phyloP scores from a whole-genome alignment of 2,113 vertebrate species.

The Hemibagrus wyckioides region DNA sequence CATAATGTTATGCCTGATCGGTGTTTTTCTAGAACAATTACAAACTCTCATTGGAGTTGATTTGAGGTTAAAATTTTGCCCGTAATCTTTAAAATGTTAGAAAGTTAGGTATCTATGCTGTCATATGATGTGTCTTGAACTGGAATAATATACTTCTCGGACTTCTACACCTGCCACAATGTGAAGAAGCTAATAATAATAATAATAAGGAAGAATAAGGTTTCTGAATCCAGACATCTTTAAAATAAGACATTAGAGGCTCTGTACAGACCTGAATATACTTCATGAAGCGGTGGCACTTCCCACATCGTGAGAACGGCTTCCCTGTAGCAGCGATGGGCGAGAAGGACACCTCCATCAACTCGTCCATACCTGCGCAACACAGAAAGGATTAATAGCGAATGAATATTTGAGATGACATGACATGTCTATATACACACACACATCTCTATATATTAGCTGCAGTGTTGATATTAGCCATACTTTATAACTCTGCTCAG shows the following conservation, averaged over 20 bases:
- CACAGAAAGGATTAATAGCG: background rate
- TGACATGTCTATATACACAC: background rate
- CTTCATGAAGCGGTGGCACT: slow-evolving; percentile 98
- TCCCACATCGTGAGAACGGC: slow-evolving; percentile 94
- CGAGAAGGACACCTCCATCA: slow-evolving; percentile 98
- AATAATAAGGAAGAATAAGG: too few relatives aligned
- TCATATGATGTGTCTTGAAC: too few relatives aligned
- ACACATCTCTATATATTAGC: background rate
- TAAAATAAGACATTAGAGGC: background rate
- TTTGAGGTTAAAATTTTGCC: too few relatives aligned
- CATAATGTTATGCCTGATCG: too few relatives aligned
- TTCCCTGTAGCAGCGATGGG: slow-evolving; percentile 92
- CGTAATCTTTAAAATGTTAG: too few relatives aligned
- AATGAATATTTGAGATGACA: background rate
- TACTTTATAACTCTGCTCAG: too few relatives aligned
- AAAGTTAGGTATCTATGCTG: too few relatives aligned
- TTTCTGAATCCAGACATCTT: background rate
- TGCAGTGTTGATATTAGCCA: background rate
- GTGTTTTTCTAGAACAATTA: too few relatives aligned
- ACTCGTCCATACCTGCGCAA: slow-evolving; percentile 89
- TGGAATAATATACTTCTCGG: too few relatives aligned
- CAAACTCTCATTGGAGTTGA: too few relatives aligned
- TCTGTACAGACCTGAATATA: slow-evolving; percentile 88
- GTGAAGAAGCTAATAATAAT: background rate
- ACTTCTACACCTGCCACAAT: too few relatives aligned